phyloP scores from a whole-genome alignment of 2,888 invertebrate species.

The Troglohyphantes excavatus region DNA sequence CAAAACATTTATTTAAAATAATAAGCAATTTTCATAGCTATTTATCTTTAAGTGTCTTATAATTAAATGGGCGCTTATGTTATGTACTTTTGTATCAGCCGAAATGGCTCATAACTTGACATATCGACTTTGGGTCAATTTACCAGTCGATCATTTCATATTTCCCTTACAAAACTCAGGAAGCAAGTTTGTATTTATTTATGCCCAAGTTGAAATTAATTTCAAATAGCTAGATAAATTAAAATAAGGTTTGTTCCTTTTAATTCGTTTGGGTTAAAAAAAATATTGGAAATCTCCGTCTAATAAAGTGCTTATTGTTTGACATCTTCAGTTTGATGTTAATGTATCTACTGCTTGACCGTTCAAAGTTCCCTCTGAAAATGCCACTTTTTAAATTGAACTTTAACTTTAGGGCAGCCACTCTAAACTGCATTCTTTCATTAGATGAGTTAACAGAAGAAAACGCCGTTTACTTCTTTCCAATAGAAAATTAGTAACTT shows the following conservation, averaged over 20 bases:
- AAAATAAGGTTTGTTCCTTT: neutral
- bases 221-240: neutral
- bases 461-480: neutral
- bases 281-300: neutral
- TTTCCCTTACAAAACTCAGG: neutral
- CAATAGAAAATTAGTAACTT: neutral
- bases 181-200: neutral
- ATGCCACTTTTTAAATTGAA: neutral
- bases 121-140: neutral
- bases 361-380: slow-evolving; percentile 40
- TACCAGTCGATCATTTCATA: neutral
- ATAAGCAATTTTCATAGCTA: neutral
- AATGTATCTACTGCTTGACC: slow-evolving; percentile 33
- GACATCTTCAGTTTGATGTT: slow-evolving; percentile 46
- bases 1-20: neutral
- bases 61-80: neutral
- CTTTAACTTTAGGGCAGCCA: neutral
- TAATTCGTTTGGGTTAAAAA: neutral
- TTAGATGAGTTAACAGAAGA: neutral
- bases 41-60: neutral
- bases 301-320: neutral
- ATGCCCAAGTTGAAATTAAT: neutral
- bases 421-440: neutral
- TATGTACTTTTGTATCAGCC: neutral
- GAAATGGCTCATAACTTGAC: neutral